A percentile compares a stretch with the other conserved stretches of the same genome.
Evolutionary conservation across 2,113 vertebrate species (phyloP).

Genomic region (Ranitomeya imitator): DNA sequence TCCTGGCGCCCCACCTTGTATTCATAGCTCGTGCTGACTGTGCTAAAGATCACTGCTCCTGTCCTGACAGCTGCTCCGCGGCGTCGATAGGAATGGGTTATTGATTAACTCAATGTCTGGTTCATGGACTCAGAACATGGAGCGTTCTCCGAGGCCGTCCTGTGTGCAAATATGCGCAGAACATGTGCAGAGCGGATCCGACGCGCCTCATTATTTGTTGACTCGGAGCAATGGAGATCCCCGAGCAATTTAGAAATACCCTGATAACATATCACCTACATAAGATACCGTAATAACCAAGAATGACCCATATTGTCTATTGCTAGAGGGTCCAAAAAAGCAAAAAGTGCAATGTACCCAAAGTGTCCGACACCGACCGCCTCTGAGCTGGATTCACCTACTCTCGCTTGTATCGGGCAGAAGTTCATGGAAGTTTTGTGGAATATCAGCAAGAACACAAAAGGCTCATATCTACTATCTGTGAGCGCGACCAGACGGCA

Average conservation of each 20-base stretch:
- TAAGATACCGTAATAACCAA: not conserved
- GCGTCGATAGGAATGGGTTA: not conserved
- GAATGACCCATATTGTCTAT: not conserved
- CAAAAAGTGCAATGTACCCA: not conserved
- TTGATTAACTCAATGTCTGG: not conserved
- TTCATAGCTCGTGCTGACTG: slow-evolving; percentile 19
- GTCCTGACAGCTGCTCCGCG: not conserved
- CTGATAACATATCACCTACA: not conserved
- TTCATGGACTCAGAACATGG: not conserved
- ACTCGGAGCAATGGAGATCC: slow-evolving; percentile 20
- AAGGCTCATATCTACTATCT: not conserved
- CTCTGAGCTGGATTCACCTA: no score
- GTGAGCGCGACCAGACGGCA: not conserved
- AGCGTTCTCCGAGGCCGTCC: not conserved
- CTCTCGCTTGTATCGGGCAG: no score
- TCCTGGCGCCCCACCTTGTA: slow-evolving; percentile 12
- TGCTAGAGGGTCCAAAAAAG: not conserved
- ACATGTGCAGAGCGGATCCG: not conserved
- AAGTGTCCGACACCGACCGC: no score
- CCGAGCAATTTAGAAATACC: slow-evolving; percentile 23
- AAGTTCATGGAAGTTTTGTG: not conserved
- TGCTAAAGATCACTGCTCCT: slow-evolving; percentile 1
- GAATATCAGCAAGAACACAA: not conserved
- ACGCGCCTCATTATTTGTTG: not conserved
- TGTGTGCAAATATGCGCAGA: slow-evolving; percentile 20